These are phyloP conservation scores for Xestia xanthographa DNA, from an alignment of 2,888 invertebrate species.

Conservation along the genomic window DNA sequence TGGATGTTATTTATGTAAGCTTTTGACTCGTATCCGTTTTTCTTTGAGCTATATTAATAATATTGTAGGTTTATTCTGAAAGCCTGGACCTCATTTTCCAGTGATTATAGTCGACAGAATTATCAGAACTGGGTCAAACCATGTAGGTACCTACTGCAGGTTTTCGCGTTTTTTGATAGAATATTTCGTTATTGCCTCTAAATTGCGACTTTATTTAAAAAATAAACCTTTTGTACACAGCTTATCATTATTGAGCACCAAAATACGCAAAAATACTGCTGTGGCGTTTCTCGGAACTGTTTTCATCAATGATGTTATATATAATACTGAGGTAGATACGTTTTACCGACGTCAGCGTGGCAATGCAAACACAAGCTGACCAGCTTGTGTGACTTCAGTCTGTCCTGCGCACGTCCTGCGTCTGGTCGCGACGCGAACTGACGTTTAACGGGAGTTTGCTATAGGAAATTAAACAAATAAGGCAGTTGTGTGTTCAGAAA, in stretches of 20 bases:
- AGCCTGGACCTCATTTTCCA: not conserved
- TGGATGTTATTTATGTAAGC: conserved; percentile 19
- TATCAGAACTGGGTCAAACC: not conserved
- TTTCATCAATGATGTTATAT: too few species aligned
- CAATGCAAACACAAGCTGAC: too few species aligned
- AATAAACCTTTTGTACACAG: not conserved
- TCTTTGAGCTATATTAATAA: not conserved
- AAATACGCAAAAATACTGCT: not conserved
- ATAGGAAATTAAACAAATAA: too few species aligned
- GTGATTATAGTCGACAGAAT: not conserved
- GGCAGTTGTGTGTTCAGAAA: too few species aligned
- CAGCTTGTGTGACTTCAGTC: too few species aligned
- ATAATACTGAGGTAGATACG: too few species aligned
- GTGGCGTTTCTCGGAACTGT: not conserved
- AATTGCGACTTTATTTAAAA: not conserved
- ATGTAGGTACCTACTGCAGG: not conserved
- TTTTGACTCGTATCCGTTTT: not conserved
- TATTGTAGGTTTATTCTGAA: not conserved
- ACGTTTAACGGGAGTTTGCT: too few species aligned
- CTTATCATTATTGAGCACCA: not conserved
- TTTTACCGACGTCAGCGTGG: too few species aligned
- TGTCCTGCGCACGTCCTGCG: too few species aligned
- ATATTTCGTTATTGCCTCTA: not conserved
- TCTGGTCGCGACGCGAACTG: too few species aligned
- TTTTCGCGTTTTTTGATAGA: not conserved